Percentiles rank a stretch among this genome's conserved stretches.
phyloP scores from a whole-genome alignment of 2,797 vertebrate species.

The Lithobates sylvaticus region DNA sequence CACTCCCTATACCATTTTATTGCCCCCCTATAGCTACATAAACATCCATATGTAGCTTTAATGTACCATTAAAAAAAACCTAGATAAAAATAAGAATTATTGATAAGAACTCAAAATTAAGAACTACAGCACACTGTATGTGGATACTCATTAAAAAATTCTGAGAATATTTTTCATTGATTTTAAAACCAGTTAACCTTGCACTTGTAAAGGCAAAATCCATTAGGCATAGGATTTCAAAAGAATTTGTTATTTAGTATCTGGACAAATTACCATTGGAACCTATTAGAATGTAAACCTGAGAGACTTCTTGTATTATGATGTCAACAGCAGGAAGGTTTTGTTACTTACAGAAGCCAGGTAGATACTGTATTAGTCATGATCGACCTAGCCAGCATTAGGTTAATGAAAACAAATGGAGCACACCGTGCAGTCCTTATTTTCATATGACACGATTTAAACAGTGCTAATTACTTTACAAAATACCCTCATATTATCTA shows the following conservation, averaged over 20 bases:
- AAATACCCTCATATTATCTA: conserved; percentile 13
- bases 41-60: neutral
- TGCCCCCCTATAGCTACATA: neutral
- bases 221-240: neutral
- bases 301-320: neutral
- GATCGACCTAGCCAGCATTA: neutral
- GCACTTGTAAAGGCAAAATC: neutral
- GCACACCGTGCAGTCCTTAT: no score
- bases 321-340: conserved; percentile 13
- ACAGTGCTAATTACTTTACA: neutral
- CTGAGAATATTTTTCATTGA: neutral
- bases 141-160: no score
- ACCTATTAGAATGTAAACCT: neutral
- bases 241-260: conserved; percentile 24
- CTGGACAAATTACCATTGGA: conserved; percentile 9
- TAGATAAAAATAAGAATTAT: neutral
- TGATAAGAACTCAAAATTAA: neutral
- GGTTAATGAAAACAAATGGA: neutral
- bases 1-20: neutral
- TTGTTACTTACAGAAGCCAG: neutral
- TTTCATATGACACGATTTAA: conserved; percentile 11
- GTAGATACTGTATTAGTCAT: neutral
- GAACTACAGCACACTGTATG: no score
- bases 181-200: no score
- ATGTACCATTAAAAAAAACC: neutral